Conservation (phyloP, 2,797 vertebrate genomes). For the Pogonophryne albipinna region DNA sequence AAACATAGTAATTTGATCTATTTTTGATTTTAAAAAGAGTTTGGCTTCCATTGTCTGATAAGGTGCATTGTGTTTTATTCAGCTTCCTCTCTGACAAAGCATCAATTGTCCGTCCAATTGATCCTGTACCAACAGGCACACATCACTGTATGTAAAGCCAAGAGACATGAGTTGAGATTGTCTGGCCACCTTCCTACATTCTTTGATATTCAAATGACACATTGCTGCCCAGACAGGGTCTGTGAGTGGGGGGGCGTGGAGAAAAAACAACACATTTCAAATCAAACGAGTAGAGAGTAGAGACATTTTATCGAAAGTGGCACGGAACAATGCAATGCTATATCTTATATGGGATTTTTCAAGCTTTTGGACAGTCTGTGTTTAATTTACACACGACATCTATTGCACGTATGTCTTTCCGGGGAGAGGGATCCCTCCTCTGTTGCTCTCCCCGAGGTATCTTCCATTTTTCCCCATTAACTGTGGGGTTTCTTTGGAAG, state of each 20-base stretch:
- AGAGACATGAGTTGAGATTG: conserved; percentile 45
- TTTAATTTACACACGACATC: too few species aligned
- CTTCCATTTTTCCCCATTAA: too few species aligned
- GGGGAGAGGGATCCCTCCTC: too few species aligned
- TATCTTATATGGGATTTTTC: too few species aligned
- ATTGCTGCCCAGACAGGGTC: conserved; percentile 16
- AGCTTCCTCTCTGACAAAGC: conserved; percentile 40
- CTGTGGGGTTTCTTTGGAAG: too few species aligned
- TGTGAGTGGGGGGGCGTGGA: conserved; percentile 19
- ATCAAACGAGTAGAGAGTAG: conserved; percentile 48
- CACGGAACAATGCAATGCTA: conserved; percentile 49
- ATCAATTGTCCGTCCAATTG: conserved; percentile 46
- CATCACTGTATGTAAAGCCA: conserved; percentile 32
- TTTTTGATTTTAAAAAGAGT: not conserved
- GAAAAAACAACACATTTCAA: conserved; percentile 50
- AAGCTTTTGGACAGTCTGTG: too few species aligned
- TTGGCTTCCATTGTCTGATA: not conserved
- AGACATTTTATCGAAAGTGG: conserved; percentile 55
- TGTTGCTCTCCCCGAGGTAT: too few species aligned
- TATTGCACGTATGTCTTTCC: too few species aligned
- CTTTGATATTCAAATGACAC: conserved; percentile 78
- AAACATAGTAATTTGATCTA: not conserved
- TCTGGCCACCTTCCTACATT: conserved; percentile 49
- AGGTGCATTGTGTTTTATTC: conserved; percentile 16
- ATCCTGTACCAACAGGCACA: conserved; percentile 42